phyloP scores from a whole-genome alignment of 2,797 vertebrate species.

The Xiphorhynchus erythropygius region DNA sequence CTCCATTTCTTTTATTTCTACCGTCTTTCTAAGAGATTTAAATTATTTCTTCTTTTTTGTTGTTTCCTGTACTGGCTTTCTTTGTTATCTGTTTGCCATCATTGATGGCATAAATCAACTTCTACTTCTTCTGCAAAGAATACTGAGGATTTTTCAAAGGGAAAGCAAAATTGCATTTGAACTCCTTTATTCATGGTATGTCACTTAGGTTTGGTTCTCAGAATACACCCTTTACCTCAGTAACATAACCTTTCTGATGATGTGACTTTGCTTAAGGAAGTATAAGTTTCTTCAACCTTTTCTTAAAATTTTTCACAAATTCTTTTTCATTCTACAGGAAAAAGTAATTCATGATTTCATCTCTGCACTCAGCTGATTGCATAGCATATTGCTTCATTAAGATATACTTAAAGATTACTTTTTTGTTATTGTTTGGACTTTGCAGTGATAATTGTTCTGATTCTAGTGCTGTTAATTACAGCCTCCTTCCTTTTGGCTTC shows the following conservation, averaged over 20 bases:
- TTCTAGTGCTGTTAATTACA: background rate
- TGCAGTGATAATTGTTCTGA: background rate
- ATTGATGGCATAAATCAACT: conserved; percentile 32
- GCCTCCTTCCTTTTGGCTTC: background rate
- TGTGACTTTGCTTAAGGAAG: background rate
- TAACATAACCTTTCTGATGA: background rate
- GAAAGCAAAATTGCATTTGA: conserved; percentile 52
- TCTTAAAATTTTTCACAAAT: background rate
- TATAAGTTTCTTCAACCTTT: background rate
- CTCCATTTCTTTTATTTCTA: background rate
- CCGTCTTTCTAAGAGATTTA: background rate
- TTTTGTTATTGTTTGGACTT: background rate
- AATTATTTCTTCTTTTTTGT: conserved; percentile 28
- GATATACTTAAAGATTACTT: background rate
- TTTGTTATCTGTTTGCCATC: conserved; percentile 42
- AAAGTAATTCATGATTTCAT: background rate
- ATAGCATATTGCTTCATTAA: background rate
- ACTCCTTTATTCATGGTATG: conserved; percentile 41
- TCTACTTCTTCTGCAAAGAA: conserved; percentile 42
- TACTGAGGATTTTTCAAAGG: conserved; percentile 53
- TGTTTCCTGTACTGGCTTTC: conserved; percentile 36
- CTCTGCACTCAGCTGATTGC: background rate
- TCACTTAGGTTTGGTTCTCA: conserved; percentile 24
- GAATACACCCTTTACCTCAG: background rate
- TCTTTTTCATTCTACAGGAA: background rate